Percentiles rank a stretch among this genome's conserved stretches.
Conservation (phyloP, 1,140 invertebrate genomes). For the Ostrea edulis region DNA sequence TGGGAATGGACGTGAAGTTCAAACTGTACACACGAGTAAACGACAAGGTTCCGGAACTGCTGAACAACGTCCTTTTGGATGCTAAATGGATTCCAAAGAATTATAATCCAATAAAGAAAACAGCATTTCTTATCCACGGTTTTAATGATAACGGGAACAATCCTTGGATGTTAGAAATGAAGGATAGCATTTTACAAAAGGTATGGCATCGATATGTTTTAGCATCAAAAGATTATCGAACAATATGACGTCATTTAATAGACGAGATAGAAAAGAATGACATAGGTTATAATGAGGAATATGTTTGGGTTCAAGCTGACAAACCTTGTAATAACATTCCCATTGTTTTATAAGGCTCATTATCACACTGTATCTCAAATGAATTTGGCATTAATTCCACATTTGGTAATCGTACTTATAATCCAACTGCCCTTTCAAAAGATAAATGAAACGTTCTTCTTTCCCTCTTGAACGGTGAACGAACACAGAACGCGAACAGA, state of each 20-base stretch:
- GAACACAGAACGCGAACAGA: no score
- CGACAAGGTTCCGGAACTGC: neutral
- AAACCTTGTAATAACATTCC: neutral
- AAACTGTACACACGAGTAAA: neutral
- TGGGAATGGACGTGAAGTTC: neutral
- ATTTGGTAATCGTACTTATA: neutral
- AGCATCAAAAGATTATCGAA: no score
- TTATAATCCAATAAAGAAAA: constrained; percentile 51
- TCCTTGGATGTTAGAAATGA: constrained; percentile 55
- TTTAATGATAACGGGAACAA: constrained; percentile 54
- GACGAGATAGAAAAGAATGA: neutral
- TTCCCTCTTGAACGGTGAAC: no score
- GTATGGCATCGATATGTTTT: constrained; percentile 21
- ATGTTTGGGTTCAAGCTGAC: neutral
- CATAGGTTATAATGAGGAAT: neutral
- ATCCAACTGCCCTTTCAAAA: neutral
- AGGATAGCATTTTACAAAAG: constrained; percentile 57
- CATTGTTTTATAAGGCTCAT: neutral
- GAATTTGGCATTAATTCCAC: no score
- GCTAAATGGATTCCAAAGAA: neutral
- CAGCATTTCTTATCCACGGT: constrained; percentile 65
- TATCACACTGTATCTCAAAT: neutral
- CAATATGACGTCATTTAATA: no score
- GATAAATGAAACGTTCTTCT: no score
- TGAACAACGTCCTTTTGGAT: neutral